phyloP scores from a whole-genome alignment of 2,797 vertebrate genomes.

The Sphenodon punctatus region DNA sequence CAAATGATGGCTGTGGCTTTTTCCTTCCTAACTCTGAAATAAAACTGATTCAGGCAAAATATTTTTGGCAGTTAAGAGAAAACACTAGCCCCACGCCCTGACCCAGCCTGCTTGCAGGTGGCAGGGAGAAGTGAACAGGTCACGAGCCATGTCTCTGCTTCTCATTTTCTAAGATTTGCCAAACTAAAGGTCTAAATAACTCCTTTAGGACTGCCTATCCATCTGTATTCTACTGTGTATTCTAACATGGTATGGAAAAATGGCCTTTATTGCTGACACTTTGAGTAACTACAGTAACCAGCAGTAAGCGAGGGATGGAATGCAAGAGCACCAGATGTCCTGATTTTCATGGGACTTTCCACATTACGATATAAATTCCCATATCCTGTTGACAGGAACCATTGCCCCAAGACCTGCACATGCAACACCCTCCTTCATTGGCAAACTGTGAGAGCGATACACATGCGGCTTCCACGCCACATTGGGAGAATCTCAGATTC shows the following conservation, averaged over 20 bases:
- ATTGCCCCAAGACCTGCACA: slow-evolving; percentile 44
- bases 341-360: slow-evolving; percentile 60
- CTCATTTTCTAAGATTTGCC: neutral
- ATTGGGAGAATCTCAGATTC: neutral
- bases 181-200: slow-evolving; percentile 11
- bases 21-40: no score
- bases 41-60: no score
- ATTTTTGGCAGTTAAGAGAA: no score
- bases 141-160: neutral
- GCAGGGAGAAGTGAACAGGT: neutral
- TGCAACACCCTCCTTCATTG: neutral
- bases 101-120: neutral
- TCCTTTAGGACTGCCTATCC: slow-evolving; percentile 26
- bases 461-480: neutral
- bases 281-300: slow-evolving; percentile 30
- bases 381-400: slow-evolving; percentile 48
- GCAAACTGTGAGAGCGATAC: neutral
- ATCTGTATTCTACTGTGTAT: slow-evolving; percentile 25
- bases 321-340: slow-evolving; percentile 60
- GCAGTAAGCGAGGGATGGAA: slow-evolving; percentile 30
- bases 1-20: no score
- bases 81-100: no score
- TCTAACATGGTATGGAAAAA: slow-evolving; percentile 6
- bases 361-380: slow-evolving; percentile 44
- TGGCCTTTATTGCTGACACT: slow-evolving; percentile 44